These are phyloP conservation scores for Steinernema feltiae DNA, from an alignment of 1,140 invertebrate species.

Conservation along the genomic window DNA sequence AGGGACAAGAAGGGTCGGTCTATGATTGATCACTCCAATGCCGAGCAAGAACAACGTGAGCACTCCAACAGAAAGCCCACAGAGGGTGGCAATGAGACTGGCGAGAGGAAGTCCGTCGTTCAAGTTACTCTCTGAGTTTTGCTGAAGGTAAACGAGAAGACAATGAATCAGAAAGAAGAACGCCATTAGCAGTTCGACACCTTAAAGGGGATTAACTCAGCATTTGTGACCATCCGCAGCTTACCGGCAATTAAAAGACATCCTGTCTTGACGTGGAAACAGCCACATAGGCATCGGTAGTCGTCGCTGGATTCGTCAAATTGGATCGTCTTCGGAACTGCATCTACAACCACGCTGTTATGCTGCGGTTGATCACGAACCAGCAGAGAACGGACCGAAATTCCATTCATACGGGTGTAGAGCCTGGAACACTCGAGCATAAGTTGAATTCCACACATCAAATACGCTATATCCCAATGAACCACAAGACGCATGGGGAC, in stretches of 20 bases:
- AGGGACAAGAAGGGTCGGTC: slow-evolving; percentile 46
- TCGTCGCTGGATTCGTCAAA: slow-evolving; percentile 53
- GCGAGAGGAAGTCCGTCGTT: slow-evolving; percentile 2
- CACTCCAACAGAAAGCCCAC: slow-evolving; percentile 37
- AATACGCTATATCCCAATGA: too few relatives aligned
- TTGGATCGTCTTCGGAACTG: slow-evolving; percentile 38
- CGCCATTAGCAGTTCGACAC: slow-evolving; percentile 41
- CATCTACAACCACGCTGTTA: slow-evolving; percentile 31
- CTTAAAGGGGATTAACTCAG: slow-evolving; percentile 21
- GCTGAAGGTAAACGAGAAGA: slow-evolving; percentile 49
- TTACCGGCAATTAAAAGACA: slow-evolving; percentile 44
- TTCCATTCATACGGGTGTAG: slow-evolving; percentile 31
- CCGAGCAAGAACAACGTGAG: slow-evolving; percentile 44
- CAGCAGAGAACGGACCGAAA: slow-evolving; percentile 36
- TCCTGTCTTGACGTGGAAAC: slow-evolving; percentile 56
- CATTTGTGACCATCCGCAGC: not conserved
- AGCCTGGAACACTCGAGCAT: not conserved
- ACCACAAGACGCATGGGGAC: too few relatives aligned
- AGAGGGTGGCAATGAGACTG: slow-evolving; percentile 10
- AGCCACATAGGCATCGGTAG: slow-evolving; percentile 54
- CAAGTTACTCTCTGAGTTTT: slow-evolving; percentile 15
- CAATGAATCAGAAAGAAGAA: slow-evolving; percentile 48
- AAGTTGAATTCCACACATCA: too few relatives aligned
- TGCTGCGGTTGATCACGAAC: slow-evolving; percentile 32
- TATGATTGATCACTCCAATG: slow-evolving; percentile 45